A percentile compares a stretch with the other conserved stretches of the same genome.
phyloP scores from a whole-genome alignment of 2,888 invertebrate species.

The Branchipolynoe longqiensis region DNA sequence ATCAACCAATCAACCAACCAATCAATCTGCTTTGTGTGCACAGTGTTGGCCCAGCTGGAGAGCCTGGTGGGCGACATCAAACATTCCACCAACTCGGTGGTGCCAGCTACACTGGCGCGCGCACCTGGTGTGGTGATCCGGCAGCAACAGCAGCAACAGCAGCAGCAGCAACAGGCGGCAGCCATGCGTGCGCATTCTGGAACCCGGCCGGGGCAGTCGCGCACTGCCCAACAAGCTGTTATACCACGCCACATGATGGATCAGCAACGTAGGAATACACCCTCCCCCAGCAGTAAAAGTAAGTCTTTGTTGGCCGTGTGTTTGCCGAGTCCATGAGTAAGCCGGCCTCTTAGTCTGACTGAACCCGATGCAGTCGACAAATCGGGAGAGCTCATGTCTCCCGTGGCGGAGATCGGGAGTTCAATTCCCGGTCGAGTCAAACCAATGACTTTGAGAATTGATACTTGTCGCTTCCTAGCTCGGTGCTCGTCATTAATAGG shows the following conservation, averaged over 20 bases:
- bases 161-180: background rate
- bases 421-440: no score
- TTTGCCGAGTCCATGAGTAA: no score
- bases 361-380: no score
- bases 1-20: no score
- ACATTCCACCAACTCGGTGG: slow-evolving; percentile 63
- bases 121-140: slow-evolving; percentile 11
- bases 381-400: no score
- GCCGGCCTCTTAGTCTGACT: no score
- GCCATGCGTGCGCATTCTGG: no score
- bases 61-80: slow-evolving; percentile 67
- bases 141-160: background rate
- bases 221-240: background rate
- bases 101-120: slow-evolving; percentile 67
- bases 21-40: no score
- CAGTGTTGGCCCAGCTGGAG: slow-evolving; percentile 66
- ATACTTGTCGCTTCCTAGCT: no score
- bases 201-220: background rate
- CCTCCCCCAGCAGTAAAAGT: slow-evolving; percentile 35
- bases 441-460: no score
- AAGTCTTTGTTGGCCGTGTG: background rate
- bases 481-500: no score
- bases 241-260: slow-evolving; percentile 16
- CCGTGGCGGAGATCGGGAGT: no score
- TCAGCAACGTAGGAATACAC: slow-evolving; percentile 28